Evolutionary conservation across 2,113 vertebrate species (phyloP).

Genomic region (Colossoma macropomum): DNA sequence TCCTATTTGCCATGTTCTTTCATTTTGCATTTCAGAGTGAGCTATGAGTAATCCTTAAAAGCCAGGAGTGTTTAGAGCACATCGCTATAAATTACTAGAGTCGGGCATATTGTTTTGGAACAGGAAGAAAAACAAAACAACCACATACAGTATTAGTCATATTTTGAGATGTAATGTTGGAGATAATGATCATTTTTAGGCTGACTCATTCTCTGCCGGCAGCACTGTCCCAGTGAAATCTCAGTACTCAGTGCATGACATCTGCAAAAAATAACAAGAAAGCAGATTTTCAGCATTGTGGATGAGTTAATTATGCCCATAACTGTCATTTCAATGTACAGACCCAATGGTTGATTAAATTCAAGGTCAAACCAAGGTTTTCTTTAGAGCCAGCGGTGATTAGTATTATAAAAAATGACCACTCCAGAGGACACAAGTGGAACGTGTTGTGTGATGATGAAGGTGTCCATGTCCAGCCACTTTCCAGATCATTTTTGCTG

Average conservation of each 20-base stretch:
- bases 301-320: neutral
- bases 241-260: neutral
- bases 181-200: neutral
- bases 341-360: neutral
- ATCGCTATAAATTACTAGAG: neutral
- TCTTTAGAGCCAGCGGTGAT: neutral
- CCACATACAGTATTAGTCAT: neutral
- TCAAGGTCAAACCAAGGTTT: too few species aligned
- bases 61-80: neutral
- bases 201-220: slow-evolving; percentile 9
- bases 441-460: neutral
- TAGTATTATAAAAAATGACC: neutral
- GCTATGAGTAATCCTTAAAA: neutral
- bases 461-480: neutral
- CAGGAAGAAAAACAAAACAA: neutral
- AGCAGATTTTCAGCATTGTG: neutral
- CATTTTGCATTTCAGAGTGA: neutral
- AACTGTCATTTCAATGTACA: neutral
- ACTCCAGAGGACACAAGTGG: neutral
- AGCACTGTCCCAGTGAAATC: neutral
- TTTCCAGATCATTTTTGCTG: slow-evolving; percentile 2
- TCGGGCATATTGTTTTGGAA: neutral
- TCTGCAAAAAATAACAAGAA: neutral
- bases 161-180: neutral
- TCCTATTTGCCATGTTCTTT: neutral